Percentiles rank a stretch among this genome's conserved stretches.
These are phyloP conservation scores for Helicoverpa assulta DNA, from an alignment of 2,888 invertebrate species.

Conservation along the genomic window DNA sequence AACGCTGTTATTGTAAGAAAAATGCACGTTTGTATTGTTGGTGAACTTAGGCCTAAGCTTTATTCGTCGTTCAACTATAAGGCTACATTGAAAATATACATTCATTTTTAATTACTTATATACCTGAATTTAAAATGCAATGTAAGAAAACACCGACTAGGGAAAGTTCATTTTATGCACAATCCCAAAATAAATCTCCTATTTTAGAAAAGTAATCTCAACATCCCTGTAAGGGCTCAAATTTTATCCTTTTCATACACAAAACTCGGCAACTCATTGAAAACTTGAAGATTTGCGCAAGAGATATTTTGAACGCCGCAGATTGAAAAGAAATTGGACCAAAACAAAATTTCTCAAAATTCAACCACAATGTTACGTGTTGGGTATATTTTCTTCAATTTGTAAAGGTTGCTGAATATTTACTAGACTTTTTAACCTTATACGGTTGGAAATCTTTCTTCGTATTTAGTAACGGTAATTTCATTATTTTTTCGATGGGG, in stretches of 20 bases:
- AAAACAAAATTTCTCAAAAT: constrained; percentile 14
- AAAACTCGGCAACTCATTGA: constrained; percentile 37
- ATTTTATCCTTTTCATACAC: constrained; percentile 12
- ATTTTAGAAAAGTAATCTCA: not conserved
- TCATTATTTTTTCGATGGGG: too few species aligned
- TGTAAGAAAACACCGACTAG: too few species aligned
- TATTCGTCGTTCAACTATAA: too few species aligned
- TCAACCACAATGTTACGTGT: constrained; percentile 17
- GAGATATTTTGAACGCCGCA: constrained; percentile 37
- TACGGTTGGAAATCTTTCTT: not conserved
- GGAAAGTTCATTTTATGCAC: too few species aligned
- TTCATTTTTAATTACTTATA: too few species aligned
- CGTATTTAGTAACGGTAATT: too few species aligned
- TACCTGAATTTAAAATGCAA: too few species aligned
- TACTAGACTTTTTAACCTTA: not conserved
- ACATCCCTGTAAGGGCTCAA: constrained; percentile 6
- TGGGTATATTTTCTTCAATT: constrained; percentile 1
- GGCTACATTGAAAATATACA: too few species aligned
- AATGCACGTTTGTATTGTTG: too few species aligned
- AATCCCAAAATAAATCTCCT: not conserved
- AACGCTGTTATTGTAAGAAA: too few species aligned
- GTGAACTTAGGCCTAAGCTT: too few species aligned
- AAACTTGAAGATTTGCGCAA: constrained; percentile 36
- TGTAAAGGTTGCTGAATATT: not conserved
- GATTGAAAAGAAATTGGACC: constrained; percentile 51